Conservation (phyloP, 2,797 vertebrate genomes). For the Hirundo rustica region DNA sequence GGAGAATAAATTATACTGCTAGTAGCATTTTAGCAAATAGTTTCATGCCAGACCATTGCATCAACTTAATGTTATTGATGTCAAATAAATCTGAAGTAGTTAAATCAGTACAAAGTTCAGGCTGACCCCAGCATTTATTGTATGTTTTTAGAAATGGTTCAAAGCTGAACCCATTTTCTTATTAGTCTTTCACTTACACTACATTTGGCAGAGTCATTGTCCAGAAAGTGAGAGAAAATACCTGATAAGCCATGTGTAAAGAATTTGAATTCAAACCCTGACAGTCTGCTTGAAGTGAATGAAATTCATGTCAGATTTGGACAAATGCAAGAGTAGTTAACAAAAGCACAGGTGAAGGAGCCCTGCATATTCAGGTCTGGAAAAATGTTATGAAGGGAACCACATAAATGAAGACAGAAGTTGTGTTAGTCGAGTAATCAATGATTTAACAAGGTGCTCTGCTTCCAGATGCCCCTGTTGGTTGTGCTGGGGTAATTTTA, state of each 20-base stretch:
- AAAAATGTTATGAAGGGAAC: background rate
- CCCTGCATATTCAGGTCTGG: background rate
- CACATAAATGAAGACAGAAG: background rate
- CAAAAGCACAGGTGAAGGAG: background rate
- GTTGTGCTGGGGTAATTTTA: background rate
- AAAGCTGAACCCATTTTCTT: background rate
- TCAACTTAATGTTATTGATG: background rate
- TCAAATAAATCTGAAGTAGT: background rate
- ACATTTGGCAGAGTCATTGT: background rate
- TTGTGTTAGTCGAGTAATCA: background rate
- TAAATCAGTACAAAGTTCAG: background rate
- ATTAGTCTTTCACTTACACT: background rate
- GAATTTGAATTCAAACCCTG: background rate
- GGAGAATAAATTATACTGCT: background rate
- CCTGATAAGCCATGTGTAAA: background rate
- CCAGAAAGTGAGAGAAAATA: background rate
- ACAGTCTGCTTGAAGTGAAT: background rate
- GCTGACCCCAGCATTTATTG: background rate
- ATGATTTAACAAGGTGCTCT: background rate
- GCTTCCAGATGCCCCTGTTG: background rate
- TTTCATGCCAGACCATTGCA: background rate
- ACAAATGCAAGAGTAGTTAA: background rate
- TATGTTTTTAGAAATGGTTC: background rate
- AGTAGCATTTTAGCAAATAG: background rate
- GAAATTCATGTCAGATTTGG: background rate